Evolutionary conservation across 2,113 vertebrate genomes (phyloP), one percentile per base, ranked within the genome.

Genomic region (Noturus placidus): DNA sequence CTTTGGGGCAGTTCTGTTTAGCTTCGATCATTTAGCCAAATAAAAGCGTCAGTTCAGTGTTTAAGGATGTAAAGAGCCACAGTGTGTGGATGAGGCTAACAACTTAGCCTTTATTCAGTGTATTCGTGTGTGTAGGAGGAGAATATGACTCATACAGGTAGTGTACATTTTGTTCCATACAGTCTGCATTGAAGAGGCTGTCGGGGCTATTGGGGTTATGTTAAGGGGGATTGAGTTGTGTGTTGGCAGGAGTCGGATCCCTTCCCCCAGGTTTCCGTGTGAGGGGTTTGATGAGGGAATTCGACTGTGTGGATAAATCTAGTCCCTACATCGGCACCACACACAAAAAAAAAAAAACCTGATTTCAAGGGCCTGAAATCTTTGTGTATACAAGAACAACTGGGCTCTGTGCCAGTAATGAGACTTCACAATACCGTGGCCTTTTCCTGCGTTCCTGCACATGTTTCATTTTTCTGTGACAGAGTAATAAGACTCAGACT

Each of bases 241-340:
- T 72, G 65, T 70, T 81, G 82, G 86, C 57, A 42, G 54, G 59
- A 70, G 81, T 69, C 50, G 59, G 77, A 25, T 69, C 89, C 87
- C 89, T 33, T 87, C 89, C 86, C 88, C 89, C 89, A 72, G 30
- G 25, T 67, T 87, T 46, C 83, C 72, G 52, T 85, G 82, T 85
- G 83, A 85, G 87, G 35, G 38, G 50, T n/a, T 70, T 79, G 72
- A 57, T 72, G 82, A 33, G 74, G 61, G 25, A 80, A 70, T 30
- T 82, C 72, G 87, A 87, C 85, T 87, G 89, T 89, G 86, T 89
- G 67, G 86, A 90, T 90, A 85, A 61, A 84, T 88, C 87, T 89
- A 27, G 69, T 74, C n/a, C 57, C 76, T 56, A 35, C 33, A 84
- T 52, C 61, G 50, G n/a, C 79, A 74, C 63, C 7, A 25, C 42